Conservation (phyloP, 2,113 vertebrate species). For the Brachyhypopomus gauderio region DNA sequence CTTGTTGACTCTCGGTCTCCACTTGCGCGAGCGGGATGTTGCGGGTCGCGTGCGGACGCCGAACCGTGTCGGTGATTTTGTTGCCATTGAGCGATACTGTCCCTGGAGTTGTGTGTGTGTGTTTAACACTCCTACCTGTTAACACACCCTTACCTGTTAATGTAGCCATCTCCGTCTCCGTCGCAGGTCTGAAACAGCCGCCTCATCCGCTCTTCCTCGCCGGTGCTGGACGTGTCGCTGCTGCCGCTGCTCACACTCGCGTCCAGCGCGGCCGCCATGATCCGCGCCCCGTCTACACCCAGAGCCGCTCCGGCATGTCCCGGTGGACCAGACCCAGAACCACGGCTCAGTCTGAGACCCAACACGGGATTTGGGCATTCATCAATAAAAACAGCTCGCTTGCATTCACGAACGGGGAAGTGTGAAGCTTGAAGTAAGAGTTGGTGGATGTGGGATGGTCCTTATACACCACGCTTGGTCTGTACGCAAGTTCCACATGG, state of each 20-base stretch:
- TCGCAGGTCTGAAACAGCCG: conserved; percentile 83
- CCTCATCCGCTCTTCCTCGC: conserved; percentile 80
- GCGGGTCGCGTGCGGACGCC: no score
- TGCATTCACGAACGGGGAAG: no score
- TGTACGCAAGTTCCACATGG: no score
- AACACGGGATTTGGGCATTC: background rate
- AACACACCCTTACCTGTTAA: background rate
- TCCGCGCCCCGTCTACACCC: background rate
- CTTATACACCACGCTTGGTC: no score
- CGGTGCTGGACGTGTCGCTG: conserved; percentile 79
- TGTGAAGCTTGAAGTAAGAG: no score
- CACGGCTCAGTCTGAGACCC: background rate
- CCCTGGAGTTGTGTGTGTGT: no score
- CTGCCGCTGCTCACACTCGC: conserved; percentile 67
- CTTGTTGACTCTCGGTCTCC: background rate
- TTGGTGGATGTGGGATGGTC: background rate
- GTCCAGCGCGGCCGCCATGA: conserved; percentile 70
- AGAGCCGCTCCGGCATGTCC: background rate
- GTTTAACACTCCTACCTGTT: no score
- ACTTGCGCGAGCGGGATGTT: no score
- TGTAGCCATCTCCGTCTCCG: conserved; percentile 59
- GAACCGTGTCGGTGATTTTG: no score
- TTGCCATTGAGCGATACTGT: no score
- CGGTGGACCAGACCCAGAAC: background rate
- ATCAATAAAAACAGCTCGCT: background rate